Conservation (phyloP, 2,113 vertebrate genomes). For the Polypterus bichir region DNA sequence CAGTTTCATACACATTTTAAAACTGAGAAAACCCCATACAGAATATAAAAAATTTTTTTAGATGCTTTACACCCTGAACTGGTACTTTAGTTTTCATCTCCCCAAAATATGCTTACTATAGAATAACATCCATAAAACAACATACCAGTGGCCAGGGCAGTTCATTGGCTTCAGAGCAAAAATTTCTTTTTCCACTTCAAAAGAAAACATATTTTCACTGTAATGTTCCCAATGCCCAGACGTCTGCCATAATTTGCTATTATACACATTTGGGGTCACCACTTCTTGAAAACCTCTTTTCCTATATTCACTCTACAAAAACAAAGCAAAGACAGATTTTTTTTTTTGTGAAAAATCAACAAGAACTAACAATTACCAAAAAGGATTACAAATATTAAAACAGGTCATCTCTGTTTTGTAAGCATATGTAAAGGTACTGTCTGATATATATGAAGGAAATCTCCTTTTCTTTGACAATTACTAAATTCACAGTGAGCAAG, state of each 20-base stretch:
- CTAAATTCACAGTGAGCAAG: no score
- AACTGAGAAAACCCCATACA: neutral
- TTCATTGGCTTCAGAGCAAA: conserved; percentile 98
- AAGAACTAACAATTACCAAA: no score
- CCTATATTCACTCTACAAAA: conserved; percentile 71
- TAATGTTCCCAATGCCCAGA: conserved; percentile 98
- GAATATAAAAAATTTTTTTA: no score
- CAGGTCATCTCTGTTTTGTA: no score
- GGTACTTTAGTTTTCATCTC: neutral
- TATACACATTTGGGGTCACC: conserved; percentile 89
- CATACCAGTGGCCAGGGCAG: conserved; percentile 93
- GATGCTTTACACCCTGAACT: no score
- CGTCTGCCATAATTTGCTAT: conserved; percentile 92
- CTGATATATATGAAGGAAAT: no score
- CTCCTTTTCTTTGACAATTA: no score
- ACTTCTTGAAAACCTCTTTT: conserved; percentile 93
- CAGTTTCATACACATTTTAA: neutral
- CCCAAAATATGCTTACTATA: neutral
- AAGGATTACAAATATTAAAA: no score
- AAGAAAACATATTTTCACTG: conserved; percentile 97
- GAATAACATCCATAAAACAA: neutral
- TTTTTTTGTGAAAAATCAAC: no score
- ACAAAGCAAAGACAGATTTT: no score
- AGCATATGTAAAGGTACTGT: no score
- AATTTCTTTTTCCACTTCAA: conserved; percentile 86